Base-by-base conservation (phyloP, 2,113 vertebrate species). In the Lanius ludovicianus region DNA sequence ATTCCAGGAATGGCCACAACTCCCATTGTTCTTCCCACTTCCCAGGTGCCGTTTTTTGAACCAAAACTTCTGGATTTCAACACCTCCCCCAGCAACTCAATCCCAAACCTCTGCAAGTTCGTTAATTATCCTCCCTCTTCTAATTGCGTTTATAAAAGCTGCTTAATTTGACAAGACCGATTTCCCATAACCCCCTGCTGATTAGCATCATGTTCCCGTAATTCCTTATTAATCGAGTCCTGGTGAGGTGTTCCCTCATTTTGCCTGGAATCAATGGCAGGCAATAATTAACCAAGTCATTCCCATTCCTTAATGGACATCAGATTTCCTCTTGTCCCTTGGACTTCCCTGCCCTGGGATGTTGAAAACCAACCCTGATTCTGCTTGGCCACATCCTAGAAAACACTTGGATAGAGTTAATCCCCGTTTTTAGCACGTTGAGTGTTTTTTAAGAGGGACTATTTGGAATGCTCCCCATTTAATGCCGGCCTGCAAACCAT, bases 121-220 rank as follows among this genome's bases (percentile, higher is more conserved):
- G 22, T 95, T 97, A 95, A 95, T 97, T 95, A 96, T 74, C 80
- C 68, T 90, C 93, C 37, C 30, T 81, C 80, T 77, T 70, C 59
- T 97, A 93, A 95, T 70, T 93, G 79, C 1, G 7, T 78, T 97
- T 95, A 90, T 95, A 96, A 95, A 97, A 96, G 93, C 90, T 41
- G n/a, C 80, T 95, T 95, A 95, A 97, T 96, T 95, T 95, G 93
- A 95, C 96, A 84, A 81, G 93, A 97, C 94, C 22, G 60, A 97
- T 97, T 96, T 95, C 94, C 94, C 96, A 97, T 95, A 96, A 92
- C 89, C 96, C 93, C 91, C 86, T 93, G 84, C 93, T 96, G 96
- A 96, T 96, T 92, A 96, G 91, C 95, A 95, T 95, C 95, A 93
- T 95, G 95, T 95, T 95, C 94, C 91, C 86, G 92, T 95, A 96